Conservation (phyloP, 2,797 vertebrate species). For the Halcyon chelicuti region DNA sequence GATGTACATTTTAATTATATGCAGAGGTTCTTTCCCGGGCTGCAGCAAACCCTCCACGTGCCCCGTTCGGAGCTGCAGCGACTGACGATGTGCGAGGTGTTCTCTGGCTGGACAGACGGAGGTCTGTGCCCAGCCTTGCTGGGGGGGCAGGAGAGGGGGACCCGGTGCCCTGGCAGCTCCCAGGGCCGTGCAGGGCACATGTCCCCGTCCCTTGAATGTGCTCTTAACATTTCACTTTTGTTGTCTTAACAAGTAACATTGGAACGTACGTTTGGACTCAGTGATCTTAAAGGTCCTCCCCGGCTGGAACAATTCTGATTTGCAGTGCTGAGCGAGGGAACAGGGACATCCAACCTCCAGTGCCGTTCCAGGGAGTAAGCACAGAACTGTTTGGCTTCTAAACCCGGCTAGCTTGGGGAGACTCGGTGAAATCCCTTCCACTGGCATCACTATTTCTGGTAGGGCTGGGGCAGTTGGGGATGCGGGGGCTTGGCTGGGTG, state of each 20-base stretch:
- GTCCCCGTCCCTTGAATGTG: background rate
- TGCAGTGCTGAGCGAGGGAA: background rate
- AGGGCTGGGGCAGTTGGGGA: too few species aligned
- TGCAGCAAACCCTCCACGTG: background rate
- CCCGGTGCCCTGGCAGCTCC: background rate
- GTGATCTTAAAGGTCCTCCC: too few species aligned
- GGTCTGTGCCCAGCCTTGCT: accelerated
- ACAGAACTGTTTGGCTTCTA: background rate
- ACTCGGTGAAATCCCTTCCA: background rate
- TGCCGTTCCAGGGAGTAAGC: background rate
- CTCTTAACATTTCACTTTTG: accelerated
- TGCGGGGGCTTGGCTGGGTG: too few species aligned
- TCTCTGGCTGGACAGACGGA: accelerated
- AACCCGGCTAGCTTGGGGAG: background rate
- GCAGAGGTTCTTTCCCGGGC: background rate
- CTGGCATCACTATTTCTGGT: too few species aligned
- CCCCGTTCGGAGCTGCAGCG: accelerated
- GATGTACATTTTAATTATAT: background rate
- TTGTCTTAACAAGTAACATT: background rate
- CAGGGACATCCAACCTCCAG: background rate
- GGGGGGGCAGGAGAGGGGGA: background rate
- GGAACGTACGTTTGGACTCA: too few species aligned
- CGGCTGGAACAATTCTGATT: too few species aligned
- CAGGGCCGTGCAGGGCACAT: accelerated
- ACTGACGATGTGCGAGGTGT: accelerated